phyloP scores from a whole-genome alignment of 2,888 invertebrate genomes.

The Drosophila sordidapex region DNA sequence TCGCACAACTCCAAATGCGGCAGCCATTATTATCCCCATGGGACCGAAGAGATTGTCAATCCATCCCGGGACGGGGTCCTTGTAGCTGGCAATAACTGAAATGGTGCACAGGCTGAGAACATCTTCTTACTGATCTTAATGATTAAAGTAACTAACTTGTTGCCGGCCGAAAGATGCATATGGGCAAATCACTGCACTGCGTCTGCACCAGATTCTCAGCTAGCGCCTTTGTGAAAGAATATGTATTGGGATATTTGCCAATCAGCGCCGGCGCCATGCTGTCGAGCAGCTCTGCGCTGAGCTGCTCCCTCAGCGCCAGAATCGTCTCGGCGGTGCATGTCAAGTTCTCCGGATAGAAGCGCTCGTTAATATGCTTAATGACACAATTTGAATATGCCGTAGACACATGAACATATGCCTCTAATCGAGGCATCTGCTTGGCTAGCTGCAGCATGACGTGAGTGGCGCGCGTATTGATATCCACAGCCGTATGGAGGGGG shows the following conservation, averaged over 20 bases:
- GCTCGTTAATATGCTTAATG: conserved; percentile 82
- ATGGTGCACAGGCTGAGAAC: no score
- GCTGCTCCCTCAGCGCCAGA: conserved; percentile 75
- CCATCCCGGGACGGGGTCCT: conserved; percentile 88
- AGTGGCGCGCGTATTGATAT: conserved; percentile 89
- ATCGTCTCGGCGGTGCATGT: conserved; percentile 82
- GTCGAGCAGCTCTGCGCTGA: conserved; percentile 83
- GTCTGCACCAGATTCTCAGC: conserved; percentile 88
- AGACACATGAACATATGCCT: conserved; percentile 88
- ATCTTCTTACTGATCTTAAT: background rate
- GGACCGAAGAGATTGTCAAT: conserved; percentile 89
- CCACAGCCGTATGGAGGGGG: conserved; percentile 88
- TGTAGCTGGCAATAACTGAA: conserved; percentile 82
- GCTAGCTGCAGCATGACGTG: conserved; percentile 88
- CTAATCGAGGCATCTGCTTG: conserved; percentile 86
- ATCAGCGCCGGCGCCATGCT: conserved; percentile 73
- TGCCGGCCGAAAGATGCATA: conserved; percentile 89
- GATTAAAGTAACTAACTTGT: conserved; percentile 85
- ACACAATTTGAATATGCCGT: conserved; percentile 89
- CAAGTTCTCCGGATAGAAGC: conserved; percentile 82
- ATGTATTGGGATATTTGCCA: conserved; percentile 88
- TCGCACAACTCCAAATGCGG: conserved; percentile 87
- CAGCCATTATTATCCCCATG: conserved; percentile 85
- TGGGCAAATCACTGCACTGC: conserved; percentile 87
- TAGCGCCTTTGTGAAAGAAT: conserved; percentile 90